Conservation (phyloP, 2,113 vertebrate species). For the Semnopithecus entellus region DNA sequence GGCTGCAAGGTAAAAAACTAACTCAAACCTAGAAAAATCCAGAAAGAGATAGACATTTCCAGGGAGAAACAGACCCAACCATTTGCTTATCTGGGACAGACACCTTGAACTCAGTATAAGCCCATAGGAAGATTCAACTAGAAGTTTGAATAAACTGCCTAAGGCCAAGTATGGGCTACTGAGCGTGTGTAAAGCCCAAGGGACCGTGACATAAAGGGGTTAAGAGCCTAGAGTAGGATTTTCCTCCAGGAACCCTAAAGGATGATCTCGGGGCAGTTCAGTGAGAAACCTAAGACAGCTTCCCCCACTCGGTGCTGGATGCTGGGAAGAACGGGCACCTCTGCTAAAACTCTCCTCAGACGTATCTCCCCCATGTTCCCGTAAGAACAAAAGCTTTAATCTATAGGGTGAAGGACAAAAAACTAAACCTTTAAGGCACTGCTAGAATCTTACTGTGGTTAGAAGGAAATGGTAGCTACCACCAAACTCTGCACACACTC, state of each 20-base stretch:
- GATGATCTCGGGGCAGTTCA: background rate
- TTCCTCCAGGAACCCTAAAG: background rate
- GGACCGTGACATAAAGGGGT: accelerated
- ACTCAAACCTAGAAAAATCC: background rate
- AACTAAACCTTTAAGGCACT: background rate
- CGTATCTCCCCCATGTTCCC: background rate
- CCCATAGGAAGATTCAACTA: background rate
- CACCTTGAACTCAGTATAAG: accelerated
- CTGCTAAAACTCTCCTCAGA: background rate
- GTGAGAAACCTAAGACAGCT: background rate
- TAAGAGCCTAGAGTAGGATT: background rate
- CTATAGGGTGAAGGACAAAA: background rate
- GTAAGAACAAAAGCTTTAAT: background rate
- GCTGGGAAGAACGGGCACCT: background rate
- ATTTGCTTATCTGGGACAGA: background rate
- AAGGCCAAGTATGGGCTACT: background rate
- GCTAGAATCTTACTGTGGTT: too few relatives aligned
- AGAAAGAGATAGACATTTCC: background rate
- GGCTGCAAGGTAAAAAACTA: background rate
- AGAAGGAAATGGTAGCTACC: background rate
- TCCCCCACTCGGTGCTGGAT: background rate
- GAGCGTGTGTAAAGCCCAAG: background rate
- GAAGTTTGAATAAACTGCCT: background rate
- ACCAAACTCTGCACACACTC: too few relatives aligned
- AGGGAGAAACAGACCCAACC: accelerated